Percentiles rank a stretch among this genome's conserved stretches.
Conservation (phyloP, 1,140 invertebrate species). For the Archegozetes longisetosus region DNA sequence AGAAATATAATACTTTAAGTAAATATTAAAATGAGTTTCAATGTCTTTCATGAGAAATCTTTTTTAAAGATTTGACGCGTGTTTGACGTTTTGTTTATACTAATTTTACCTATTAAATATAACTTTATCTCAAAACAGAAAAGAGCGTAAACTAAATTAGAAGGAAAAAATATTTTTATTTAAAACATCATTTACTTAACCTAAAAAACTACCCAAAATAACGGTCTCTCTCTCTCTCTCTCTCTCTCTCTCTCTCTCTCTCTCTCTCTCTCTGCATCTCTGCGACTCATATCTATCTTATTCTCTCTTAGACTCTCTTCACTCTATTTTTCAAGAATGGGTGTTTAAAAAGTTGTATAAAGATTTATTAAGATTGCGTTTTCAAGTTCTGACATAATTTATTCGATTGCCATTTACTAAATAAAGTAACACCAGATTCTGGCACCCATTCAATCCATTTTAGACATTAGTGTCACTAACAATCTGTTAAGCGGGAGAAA, state of each 20-base stretch:
- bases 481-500: background rate
- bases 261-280: background rate
- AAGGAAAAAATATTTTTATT: too few species aligned
- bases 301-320: background rate
- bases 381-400: background rate
- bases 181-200: too few species aligned
- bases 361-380: background rate
- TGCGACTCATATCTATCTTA: background rate
- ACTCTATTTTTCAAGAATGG: background rate
- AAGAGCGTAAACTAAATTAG: too few species aligned
- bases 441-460: background rate
- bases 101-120: too few species aligned
- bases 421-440: background rate
- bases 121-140: too few species aligned
- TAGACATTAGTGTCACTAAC: background rate
- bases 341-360: too few species aligned
- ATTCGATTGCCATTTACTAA: background rate
- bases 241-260: background rate
- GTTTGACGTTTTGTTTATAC: too few species aligned
- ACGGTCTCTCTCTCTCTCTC: background rate
- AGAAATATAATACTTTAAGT: too few species aligned
- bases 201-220: background rate
- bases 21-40: too few species aligned
- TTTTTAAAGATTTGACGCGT: too few species aligned
- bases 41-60: too few species aligned